Evolutionary conservation across 2,797 vertebrate species (phyloP).

Genomic region (Muscicapa comitata): DNA sequence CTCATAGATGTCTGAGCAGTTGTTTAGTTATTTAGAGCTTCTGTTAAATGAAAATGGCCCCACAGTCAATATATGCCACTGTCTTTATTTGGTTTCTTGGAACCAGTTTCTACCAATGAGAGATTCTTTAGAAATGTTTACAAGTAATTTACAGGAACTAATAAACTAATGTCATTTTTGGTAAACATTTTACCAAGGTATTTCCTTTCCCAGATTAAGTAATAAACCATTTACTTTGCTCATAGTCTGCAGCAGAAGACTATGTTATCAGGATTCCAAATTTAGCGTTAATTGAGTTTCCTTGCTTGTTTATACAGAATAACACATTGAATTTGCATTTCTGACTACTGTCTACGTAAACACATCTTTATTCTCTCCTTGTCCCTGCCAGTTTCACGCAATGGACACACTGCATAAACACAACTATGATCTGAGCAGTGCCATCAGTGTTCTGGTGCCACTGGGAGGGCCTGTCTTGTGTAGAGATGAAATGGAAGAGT

Average conservation of each 20-base stretch:
- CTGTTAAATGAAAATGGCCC: neutral
- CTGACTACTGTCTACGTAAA: neutral
- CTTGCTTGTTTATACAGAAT: neutral
- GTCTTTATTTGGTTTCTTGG: neutral
- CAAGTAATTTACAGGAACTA: neutral
- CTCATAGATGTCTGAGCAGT: neutral
- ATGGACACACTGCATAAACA: slow-evolving; percentile 95
- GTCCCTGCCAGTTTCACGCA: slow-evolving; percentile 86
- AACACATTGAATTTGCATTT: neutral
- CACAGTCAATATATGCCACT: neutral
- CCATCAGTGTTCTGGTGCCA: slow-evolving; percentile 90
- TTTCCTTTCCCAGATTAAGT: neutral
- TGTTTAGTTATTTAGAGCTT: neutral
- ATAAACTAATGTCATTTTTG: neutral
- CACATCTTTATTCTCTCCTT: neutral
- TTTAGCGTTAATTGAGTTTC: neutral
- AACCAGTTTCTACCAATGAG: neutral
- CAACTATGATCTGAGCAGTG: slow-evolving; percentile 91
- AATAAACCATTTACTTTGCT: neutral
- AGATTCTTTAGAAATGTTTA: neutral
- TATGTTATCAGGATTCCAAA: neutral
- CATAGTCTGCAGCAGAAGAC: neutral
- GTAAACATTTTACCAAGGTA: neutral
- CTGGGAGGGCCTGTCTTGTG: slow-evolving; percentile 93
- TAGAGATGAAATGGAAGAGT: slow-evolving; percentile 97